A percentile compares a stretch with the other conserved stretches of the same genome.
These are phyloP conservation scores for Babyrousa celebensis DNA, from an alignment of 2,797 vertebrate species.

Conservation along the genomic window DNA sequence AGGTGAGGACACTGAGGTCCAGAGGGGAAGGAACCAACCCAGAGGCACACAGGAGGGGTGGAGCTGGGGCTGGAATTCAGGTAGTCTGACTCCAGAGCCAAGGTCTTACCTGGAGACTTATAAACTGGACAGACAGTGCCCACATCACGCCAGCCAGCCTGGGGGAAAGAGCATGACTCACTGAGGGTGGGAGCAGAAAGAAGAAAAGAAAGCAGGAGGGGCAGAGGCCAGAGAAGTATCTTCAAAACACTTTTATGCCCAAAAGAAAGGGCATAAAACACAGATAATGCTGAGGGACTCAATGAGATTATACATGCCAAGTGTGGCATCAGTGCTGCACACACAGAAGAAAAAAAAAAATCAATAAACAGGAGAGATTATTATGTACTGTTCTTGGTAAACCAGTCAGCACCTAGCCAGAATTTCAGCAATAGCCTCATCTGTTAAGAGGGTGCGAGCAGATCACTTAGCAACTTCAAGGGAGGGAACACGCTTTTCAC, in stretches of 20 bases:
- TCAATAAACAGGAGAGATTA: not conserved
- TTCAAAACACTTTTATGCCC: not conserved
- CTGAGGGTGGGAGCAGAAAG: accelerated
- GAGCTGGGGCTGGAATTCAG: not conserved
- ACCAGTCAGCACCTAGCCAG: not conserved
- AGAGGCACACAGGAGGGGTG: accelerated
- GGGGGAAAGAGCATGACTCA: not conserved
- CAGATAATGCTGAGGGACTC: not conserved
- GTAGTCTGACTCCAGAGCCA: not conserved
- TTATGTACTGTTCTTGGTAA: not conserved
- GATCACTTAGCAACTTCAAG: not conserved
- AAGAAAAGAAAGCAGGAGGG: not conserved
- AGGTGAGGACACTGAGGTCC: not conserved
- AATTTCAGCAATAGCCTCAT: not conserved
- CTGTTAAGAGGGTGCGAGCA: not conserved
- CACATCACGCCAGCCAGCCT: not conserved
- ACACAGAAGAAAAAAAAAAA: accelerated
- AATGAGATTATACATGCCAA: accelerated
- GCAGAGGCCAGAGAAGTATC: not conserved
- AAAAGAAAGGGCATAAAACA: not conserved
- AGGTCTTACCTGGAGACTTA: not conserved
- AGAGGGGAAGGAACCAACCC: not conserved
- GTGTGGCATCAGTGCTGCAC: accelerated
- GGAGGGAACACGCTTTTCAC: not conserved
- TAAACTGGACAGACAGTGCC: not conserved